Conservation (phyloP, 2,113 vertebrate species). For the Neotoma lepida region DNA sequence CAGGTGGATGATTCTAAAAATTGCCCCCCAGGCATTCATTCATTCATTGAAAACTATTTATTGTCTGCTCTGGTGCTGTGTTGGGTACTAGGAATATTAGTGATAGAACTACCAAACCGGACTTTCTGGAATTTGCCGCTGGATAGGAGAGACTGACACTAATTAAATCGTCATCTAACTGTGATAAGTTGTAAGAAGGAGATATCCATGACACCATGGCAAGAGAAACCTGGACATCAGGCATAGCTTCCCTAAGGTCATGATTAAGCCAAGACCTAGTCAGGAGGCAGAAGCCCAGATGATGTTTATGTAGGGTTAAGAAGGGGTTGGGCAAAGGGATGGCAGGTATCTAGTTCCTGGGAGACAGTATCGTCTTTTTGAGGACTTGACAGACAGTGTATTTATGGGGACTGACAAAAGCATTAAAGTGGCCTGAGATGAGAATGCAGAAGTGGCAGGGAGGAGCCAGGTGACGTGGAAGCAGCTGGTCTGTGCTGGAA, state of each 20-base stretch:
- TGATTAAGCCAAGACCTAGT: not conserved
- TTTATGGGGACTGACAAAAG: not conserved
- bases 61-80: not conserved
- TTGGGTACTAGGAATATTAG: not conserved
- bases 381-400: not conserved
- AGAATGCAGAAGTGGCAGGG: not conserved
- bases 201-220: not conserved
- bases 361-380: not conserved
- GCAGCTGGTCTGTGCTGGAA: not conserved
- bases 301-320: not conserved
- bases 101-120: not conserved
- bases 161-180: not conserved
- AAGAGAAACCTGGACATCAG: not conserved
- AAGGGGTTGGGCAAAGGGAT: not conserved
- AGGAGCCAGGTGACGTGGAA: not conserved
- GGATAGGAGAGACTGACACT: not conserved
- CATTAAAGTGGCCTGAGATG: not conserved
- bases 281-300: not conserved
- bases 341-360: not conserved
- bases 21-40: not conserved
- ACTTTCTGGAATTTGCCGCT: not conserved
- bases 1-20: not conserved
- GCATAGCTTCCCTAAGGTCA: not conserved
- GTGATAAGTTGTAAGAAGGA: not conserved
- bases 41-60: not conserved